Base-by-base conservation (phyloP, 2,113 vertebrate genomes). In the Chascanopsetta lugubris region DNA sequence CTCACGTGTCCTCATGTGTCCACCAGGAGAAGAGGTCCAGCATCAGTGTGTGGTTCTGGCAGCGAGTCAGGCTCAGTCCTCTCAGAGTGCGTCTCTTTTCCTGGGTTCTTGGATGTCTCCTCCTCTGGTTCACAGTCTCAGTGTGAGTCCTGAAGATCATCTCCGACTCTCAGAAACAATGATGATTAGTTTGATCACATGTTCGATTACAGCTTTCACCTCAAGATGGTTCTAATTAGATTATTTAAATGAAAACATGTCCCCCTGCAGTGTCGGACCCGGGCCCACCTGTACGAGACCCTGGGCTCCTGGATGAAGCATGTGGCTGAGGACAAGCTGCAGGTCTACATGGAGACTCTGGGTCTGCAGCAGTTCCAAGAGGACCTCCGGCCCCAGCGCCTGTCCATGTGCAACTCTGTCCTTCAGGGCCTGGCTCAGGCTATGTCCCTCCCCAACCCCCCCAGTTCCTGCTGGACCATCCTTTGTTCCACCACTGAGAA, bases 231-330 rank as follows among this genome's bases (percentile, higher is more conserved):
- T 38, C 15, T 38, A 11, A 34, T 34, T 34, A 3, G 9, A 34
- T 11, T 12, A 34, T 34, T 13, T 12, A 4, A 4, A n/a, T 30
- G 29, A 38, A 6, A 38, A 12, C 12, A 38, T 1, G 4, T 34
- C 15, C 22, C 47, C 6, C 17, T 30, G 1, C 80, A 99, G 97
- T 11, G 71, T 5, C 90, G 84, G 74, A 94, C 91, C 0, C 90
- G 92, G 67, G 91, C 90, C 46, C 90, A 93, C 65, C 93, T 99
- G 62, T 92, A 94, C 11, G 74, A 63, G 1, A 94, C 87, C 4
- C 48, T 94, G 12, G 82, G 93, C 13, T 32, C 79, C 8, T 99
- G 97, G 97, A 94, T 98, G 94, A 97, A 95, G 72, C 92, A 98
- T 0, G 87, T 98, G 9, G 85, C 95, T 0, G 95, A 95, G 34